Evolutionary conservation across 2,113 vertebrate genomes (phyloP).

Genomic region (Sinocyclocheilus anshuiensis): DNA sequence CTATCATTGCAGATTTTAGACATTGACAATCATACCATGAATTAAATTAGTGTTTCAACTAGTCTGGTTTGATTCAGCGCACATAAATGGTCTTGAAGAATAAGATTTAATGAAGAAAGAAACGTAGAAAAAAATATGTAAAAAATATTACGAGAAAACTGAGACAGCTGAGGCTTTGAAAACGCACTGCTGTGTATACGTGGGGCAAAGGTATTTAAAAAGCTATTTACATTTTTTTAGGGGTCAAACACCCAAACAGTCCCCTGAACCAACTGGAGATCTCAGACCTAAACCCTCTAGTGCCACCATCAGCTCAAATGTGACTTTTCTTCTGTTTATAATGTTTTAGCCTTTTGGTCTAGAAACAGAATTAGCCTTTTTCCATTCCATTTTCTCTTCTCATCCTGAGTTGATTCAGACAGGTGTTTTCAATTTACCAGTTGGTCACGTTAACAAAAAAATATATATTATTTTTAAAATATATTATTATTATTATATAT

Average conservation of each 20-base stretch:
- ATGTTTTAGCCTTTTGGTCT: neutral
- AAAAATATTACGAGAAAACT: neutral
- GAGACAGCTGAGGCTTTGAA: neutral
- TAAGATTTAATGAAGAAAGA: neutral
- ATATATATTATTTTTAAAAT: no score
- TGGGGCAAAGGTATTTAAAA: neutral
- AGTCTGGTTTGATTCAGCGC: neutral
- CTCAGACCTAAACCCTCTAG: neutral
- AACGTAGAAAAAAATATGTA: no score
- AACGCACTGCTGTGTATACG: neutral
- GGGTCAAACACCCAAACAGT: neutral
- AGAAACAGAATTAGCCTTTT: neutral
- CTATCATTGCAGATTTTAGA: conserved; percentile 7
- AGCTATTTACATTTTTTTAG: neutral
- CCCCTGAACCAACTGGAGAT: no score
- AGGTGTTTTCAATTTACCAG: neutral
- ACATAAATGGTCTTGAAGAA: neutral
- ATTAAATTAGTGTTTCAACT: neutral
- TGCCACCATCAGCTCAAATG: neutral
- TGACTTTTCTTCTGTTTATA: neutral
- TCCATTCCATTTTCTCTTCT: neutral
- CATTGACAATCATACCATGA: neutral
- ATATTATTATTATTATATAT: neutral
- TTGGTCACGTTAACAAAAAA: no score
- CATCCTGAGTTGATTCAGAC: neutral